Evolutionary conservation across 2,797 vertebrate genomes (phyloP).

Genomic region (Chiloscyllium punctatum): DNA sequence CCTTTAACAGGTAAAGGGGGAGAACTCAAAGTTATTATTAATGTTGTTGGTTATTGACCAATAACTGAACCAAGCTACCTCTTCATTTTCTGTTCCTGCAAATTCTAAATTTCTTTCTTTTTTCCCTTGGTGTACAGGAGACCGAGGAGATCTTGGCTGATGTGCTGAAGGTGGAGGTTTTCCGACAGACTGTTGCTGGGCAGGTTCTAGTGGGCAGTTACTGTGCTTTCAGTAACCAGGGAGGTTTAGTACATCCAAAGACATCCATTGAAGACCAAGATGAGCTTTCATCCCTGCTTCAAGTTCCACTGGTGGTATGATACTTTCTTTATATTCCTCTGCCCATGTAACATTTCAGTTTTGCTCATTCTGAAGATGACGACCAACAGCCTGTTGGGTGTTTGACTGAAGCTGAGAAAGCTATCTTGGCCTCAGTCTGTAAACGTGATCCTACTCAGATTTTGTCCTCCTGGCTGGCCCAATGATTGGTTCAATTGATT

Average conservation of each 20-base stretch:
- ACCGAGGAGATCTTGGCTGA: constrained; percentile 95
- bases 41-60: neutral
- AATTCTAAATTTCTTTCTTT: neutral
- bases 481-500: neutral
- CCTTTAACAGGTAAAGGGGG: too few species aligned
- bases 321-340: too few species aligned
- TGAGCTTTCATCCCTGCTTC: constrained; percentile 88
- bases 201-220: constrained; percentile 95
- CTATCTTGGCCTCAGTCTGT: neutral
- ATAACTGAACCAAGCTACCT: neutral
- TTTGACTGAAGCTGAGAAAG: neutral
- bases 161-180: constrained; percentile 91
- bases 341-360: neutral
- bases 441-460: neutral
- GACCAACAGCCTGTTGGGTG: neutral
- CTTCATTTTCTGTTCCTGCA: neutral
- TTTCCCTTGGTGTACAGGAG: constrained; percentile 61
- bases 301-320: constrained; percentile 91
- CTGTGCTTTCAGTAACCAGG: constrained; percentile 90
- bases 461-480: neutral
- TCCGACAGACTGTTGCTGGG: constrained; percentile 91
- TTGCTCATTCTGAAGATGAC: neutral
- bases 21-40: too few species aligned
- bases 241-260: constrained; percentile 90
- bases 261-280: constrained; percentile 94